A percentile compares a stretch with the other conserved stretches of the same genome.
phyloP scores from a whole-genome alignment of 2,797 vertebrate species.

The Takifugu ocellatus region DNA sequence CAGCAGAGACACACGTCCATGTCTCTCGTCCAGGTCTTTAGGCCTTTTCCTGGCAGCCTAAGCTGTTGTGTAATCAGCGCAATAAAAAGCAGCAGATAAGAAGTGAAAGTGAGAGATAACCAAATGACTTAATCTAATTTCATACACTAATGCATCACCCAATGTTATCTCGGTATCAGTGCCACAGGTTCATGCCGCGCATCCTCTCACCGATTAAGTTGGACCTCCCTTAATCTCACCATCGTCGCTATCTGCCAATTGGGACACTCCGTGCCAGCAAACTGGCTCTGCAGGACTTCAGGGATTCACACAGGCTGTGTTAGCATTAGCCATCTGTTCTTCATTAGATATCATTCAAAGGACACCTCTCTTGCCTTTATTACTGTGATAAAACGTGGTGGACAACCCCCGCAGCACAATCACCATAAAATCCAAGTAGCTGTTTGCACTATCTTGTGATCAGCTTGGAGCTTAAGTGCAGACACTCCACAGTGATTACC shows the following conservation, averaged over 20 bases:
- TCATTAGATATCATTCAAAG: constrained; percentile 3
- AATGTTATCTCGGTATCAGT: no score
- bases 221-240: no score
- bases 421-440: constrained; percentile 32
- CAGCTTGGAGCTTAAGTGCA: constrained; percentile 30
- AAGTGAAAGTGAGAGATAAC: no score
- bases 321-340: no score
- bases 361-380: constrained; percentile 6
- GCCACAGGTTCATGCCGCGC: constrained; percentile 68
- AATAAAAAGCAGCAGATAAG: no score
- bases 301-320: constrained; percentile 60
- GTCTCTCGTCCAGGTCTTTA: no score
- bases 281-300: constrained; percentile 75
- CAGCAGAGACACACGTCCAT: no score
- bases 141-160: no score
- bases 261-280: constrained; percentile 68
- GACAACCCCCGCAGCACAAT: constrained; percentile 24
- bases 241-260: constrained; percentile 65
- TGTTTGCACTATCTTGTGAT: constrained; percentile 21
- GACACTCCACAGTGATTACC: constrained; percentile 22
- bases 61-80: no score
- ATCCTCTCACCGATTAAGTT: no score
- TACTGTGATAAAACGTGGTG: constrained; percentile 23
- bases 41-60: no score
- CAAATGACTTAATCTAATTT: no score